A percentile compares a stretch with the other conserved stretches of the same genome.
Conservation (phyloP, 2,888 invertebrate genomes). For the Lithophane socia region DNA sequence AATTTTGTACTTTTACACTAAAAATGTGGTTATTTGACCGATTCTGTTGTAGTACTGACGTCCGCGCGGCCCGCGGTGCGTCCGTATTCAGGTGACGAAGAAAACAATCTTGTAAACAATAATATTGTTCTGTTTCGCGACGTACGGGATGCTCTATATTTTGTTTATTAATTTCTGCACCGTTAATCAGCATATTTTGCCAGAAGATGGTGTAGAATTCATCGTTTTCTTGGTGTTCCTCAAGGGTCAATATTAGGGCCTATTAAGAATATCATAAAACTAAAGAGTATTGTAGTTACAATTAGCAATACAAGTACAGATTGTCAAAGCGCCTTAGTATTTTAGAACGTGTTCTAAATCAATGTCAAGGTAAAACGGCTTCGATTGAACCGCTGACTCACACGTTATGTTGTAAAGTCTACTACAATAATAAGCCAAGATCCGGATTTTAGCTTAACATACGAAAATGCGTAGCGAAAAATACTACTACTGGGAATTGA, state of each 20-base stretch:
- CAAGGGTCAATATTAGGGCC: constrained; percentile 9
- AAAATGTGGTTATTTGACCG: constrained; percentile 59
- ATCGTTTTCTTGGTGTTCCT: not conserved
- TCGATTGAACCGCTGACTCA: constrained; percentile 43
- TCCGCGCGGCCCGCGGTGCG: constrained; percentile 68
- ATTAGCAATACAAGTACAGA: not conserved
- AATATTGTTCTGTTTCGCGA: constrained; percentile 80
- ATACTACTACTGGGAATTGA: not conserved
- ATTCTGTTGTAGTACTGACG: constrained; percentile 73
- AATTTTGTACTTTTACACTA: constrained; percentile 60
- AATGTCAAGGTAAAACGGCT: constrained; percentile 59
- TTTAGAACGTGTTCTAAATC: constrained; percentile 52
- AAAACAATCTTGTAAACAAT: constrained; percentile 86
- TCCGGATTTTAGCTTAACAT: not conserved
- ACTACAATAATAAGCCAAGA: not conserved
- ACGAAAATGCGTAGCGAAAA: too few relatives aligned
- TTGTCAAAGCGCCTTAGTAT: constrained; percentile 21
- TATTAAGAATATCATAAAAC: not conserved
- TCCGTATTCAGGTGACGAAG: constrained; percentile 81
- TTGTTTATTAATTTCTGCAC: constrained; percentile 53
- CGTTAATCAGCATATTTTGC: constrained; percentile 3
- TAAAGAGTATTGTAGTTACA: not conserved
- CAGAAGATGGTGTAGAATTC: not conserved
- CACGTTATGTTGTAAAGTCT: constrained; percentile 7
- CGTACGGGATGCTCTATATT: constrained; percentile 75